phyloP scores from a whole-genome alignment of 2,797 vertebrate species.

The Spea hammondii region DNA sequence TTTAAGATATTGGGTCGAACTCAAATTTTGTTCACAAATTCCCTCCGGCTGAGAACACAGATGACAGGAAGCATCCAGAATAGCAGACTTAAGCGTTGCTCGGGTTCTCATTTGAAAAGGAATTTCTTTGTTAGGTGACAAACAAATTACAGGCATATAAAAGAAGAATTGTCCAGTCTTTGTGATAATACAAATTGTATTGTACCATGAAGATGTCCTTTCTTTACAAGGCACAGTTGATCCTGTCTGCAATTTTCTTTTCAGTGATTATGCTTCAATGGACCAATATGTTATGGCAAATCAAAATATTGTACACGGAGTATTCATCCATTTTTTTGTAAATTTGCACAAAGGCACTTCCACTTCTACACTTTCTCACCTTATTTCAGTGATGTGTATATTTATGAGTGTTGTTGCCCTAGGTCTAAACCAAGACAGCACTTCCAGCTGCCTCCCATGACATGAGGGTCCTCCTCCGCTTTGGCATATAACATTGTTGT shows the following conservation, averaged over 20 bases:
- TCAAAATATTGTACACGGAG: slow-evolving; percentile 36
- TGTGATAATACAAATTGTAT: slow-evolving; percentile 46
- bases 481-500: no score
- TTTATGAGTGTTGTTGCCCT: no score
- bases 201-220: slow-evolving; percentile 38
- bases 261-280: slow-evolving; percentile 36
- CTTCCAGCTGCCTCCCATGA: no score
- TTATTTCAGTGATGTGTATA: no score
- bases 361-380: no score
- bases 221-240: slow-evolving; percentile 39
- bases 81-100: slow-evolving; percentile 28
- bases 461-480: no score
- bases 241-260: slow-evolving; percentile 47
- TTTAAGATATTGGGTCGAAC: slow-evolving; percentile 5
- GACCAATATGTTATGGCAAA: slow-evolving; percentile 28
- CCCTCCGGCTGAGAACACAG: slow-evolving; percentile 29
- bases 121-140: slow-evolving; percentile 50
- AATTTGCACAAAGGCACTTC: no score
- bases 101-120: slow-evolving; percentile 35
- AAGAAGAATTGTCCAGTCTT: slow-evolving; percentile 29
- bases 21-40: slow-evolving; percentile 8
- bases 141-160: slow-evolving; percentile 44
- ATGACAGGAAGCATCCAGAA: slow-evolving; percentile 36
- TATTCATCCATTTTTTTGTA: slow-evolving; percentile 15
- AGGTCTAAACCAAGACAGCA: no score